A percentile compares a stretch with the other conserved stretches of the same genome.
phyloP scores from a whole-genome alignment of 2,888 invertebrate genomes.

The Catocala sponsa region DNA sequence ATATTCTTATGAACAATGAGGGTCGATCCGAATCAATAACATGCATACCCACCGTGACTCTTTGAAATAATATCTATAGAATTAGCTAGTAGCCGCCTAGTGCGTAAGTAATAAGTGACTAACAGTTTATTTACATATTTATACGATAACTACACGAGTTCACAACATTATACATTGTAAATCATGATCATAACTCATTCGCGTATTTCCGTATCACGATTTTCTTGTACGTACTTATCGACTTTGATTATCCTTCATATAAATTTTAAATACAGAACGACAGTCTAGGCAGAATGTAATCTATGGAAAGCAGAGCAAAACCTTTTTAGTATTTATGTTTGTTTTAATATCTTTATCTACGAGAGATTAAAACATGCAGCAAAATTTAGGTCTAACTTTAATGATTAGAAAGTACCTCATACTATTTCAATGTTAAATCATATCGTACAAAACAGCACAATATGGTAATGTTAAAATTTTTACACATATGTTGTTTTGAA shows the following conservation, averaged over 20 bases:
- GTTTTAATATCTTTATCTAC: too few relatives aligned
- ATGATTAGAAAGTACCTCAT: too few relatives aligned
- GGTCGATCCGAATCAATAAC: not conserved
- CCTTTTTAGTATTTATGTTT: too few relatives aligned
- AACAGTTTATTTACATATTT: slow-evolving; percentile 10
- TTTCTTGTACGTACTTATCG: not conserved
- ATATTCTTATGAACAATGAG: too few relatives aligned
- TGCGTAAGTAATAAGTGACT: slow-evolving; percentile 4
- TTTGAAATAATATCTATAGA: not conserved
- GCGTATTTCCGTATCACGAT: not conserved
- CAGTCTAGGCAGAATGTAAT: too few relatives aligned
- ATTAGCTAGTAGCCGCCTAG: slow-evolving; percentile 10
- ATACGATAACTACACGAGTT: slow-evolving; percentile 11
- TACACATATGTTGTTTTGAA: too few relatives aligned
- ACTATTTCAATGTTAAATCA: too few relatives aligned
- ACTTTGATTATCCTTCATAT: not conserved
- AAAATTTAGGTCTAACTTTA: too few relatives aligned
- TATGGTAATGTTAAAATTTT: too few relatives aligned
- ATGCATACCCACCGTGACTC: not conserved
- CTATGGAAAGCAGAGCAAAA: too few relatives aligned
- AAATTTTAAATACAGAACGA: not conserved
- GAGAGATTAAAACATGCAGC: too few relatives aligned
- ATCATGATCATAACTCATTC: not conserved
- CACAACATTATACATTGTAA: slow-evolving; percentile 5
- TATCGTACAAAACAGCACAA: too few relatives aligned